Evolutionary conservation across 37 sponge, comb jelly and placozoan genomes (phyloP).

Genomic region (Mnemiopsis leidyi): DNA sequence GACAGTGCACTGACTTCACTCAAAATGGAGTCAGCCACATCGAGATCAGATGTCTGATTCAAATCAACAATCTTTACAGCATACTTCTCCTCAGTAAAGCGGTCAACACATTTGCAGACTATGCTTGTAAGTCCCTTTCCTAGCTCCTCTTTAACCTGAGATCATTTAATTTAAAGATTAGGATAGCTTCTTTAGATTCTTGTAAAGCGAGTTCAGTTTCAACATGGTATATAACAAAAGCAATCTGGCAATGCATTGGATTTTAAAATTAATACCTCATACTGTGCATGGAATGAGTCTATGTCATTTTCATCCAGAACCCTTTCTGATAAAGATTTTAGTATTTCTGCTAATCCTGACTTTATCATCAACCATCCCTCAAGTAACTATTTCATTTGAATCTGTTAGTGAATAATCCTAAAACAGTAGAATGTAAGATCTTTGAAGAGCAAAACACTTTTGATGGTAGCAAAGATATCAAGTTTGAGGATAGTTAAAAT

Average conservation of each 20-base stretch:
- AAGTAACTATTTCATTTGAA: too few relatives aligned
- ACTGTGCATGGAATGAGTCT: constrained; percentile 4
- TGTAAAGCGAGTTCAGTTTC: too few relatives aligned
- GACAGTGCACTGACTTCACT: background rate
- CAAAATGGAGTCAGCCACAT: background rate
- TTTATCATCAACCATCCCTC: background rate
- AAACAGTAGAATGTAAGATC: too few relatives aligned
- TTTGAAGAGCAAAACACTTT: too few relatives aligned
- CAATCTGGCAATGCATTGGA: too few relatives aligned
- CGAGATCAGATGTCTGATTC: constrained; percentile 14
- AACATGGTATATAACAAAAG: too few relatives aligned
- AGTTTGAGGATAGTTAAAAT: background rate
- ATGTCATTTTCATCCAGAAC: background rate
- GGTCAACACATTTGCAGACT: constrained; percentile 2
- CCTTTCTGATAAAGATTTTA: background rate
- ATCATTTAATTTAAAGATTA: too few relatives aligned
- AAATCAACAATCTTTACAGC: constrained; percentile 20
- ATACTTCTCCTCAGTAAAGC: constrained; percentile 21
- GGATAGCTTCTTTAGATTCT: too few relatives aligned
- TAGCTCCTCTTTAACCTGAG: constrained; percentile 20
- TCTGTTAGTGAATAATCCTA: too few relatives aligned
- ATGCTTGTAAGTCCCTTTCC: constrained; percentile 31
- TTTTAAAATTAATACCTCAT: too few relatives aligned
- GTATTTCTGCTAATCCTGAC: background rate
- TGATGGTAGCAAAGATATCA: background rate